Conservation (phyloP, 1,140 invertebrate genomes). For the Tetramorium alpestre region DNA sequence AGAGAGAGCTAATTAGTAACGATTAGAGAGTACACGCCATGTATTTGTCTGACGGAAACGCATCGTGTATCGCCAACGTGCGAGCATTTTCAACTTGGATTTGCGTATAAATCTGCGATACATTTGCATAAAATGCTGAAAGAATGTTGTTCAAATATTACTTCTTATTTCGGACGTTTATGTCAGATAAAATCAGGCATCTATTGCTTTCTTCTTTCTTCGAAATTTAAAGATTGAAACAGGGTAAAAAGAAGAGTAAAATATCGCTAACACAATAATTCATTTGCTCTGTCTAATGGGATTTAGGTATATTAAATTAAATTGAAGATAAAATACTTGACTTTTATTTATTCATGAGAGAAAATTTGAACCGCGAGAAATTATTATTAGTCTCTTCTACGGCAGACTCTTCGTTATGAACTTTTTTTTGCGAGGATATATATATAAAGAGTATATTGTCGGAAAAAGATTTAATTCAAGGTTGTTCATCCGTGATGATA, state of each 20-base stretch:
- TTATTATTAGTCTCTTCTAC: not conserved
- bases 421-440: not conserved
- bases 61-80: not conserved
- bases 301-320: not conserved
- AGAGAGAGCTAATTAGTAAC: constrained; percentile 39
- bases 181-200: not conserved
- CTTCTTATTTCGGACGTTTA: not conserved
- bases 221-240: not conserved
- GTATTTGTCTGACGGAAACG: not conserved
- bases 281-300: not conserved
- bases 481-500: constrained; percentile 2
- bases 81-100: not conserved
- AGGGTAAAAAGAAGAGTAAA: not conserved
- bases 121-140: not conserved
- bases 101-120: not conserved
- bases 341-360: not conserved
- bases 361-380: not conserved
- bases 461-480: constrained; percentile 24
- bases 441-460: not conserved
- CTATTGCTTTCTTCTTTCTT: not conserved
- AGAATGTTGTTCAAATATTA: not conserved
- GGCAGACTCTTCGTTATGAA: not conserved
- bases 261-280: not conserved
- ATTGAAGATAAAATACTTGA: not conserved
- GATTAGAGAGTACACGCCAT: constrained; percentile 19